Evolutionary conservation across 2,113 vertebrate species (phyloP).

Genomic region (Pyrgilauda ruficollis): DNA sequence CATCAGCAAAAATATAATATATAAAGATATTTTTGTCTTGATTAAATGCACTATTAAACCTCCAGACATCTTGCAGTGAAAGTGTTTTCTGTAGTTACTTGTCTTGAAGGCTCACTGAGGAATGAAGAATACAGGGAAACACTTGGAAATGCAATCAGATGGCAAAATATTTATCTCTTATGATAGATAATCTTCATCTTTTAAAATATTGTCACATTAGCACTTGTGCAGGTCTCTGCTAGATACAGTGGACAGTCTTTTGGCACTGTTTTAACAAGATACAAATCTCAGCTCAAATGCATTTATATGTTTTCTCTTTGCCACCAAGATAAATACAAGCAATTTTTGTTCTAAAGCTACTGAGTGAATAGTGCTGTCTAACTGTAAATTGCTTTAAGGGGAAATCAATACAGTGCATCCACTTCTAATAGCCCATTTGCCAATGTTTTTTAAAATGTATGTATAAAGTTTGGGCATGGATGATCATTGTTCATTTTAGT

Average conservation of each 20-base stretch:
- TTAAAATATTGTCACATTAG: neutral
- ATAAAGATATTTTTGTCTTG: neutral
- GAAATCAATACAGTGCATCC: conserved; percentile 5
- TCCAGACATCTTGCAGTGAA: neutral
- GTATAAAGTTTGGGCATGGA: neutral
- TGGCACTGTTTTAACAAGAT: neutral
- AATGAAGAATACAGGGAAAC: neutral
- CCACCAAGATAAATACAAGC: conserved; percentile 7
- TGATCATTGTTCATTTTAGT: conserved; percentile 31
- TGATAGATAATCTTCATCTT: neutral
- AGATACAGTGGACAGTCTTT: neutral
- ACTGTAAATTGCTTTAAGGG: conserved; percentile 17
- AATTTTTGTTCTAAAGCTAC: neutral
- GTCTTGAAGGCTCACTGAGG: neutral
- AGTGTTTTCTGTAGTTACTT: neutral
- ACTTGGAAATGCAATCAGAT: neutral
- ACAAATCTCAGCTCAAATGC: neutral
- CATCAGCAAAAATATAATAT: neutral
- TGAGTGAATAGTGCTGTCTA: neutral
- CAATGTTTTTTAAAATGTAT: neutral
- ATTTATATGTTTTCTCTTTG: neutral
- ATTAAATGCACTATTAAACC: neutral
- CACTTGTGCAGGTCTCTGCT: neutral
- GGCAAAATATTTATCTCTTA: neutral
- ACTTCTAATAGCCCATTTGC: neutral